phyloP scores from a whole-genome alignment of 2,113 vertebrate species.

The Hypanus sabinus region DNA sequence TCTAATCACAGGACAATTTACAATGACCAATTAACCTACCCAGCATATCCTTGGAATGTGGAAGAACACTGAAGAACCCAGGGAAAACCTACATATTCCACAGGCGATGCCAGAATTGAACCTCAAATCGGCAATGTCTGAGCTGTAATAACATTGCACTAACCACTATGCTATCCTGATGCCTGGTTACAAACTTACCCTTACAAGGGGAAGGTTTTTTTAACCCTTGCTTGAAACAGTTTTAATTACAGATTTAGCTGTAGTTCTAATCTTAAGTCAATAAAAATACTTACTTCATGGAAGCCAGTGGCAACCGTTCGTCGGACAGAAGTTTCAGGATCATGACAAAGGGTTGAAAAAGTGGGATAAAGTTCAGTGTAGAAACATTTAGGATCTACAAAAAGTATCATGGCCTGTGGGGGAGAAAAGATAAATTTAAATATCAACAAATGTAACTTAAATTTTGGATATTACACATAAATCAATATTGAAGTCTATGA shows the following conservation, averaged over 20 bases:
- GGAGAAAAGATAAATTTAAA: background rate
- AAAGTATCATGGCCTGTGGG: slow-evolving; percentile 79
- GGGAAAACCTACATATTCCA: too few relatives aligned
- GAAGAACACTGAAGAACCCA: too few relatives aligned
- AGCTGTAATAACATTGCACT: too few relatives aligned
- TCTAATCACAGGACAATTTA: too few relatives aligned
- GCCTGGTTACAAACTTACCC: too few relatives aligned
- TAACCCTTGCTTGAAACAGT: background rate
- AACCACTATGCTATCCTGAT: too few relatives aligned
- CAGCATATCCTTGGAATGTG: too few relatives aligned
- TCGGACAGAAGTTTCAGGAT: slow-evolving; percentile 80
- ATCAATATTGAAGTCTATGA: background rate
- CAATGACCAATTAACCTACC: too few relatives aligned
- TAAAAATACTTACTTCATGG: slow-evolving; percentile 72
- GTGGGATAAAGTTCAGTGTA: slow-evolving; percentile 80
- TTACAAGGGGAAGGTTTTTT: background rate
- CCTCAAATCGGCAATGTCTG: too few relatives aligned
- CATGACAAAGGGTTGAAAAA: slow-evolving; percentile 84
- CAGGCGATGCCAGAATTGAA: too few relatives aligned
- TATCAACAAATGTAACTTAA: background rate
- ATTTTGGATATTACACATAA: background rate
- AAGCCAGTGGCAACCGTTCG: slow-evolving; percentile 79
- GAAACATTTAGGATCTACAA: slow-evolving; percentile 81
- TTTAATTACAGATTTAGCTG: background rate
- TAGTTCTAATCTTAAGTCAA: slow-evolving; percentile 8